phyloP scores from a whole-genome alignment of 2,888 invertebrate species.

The Boloria euphrosyne region DNA sequence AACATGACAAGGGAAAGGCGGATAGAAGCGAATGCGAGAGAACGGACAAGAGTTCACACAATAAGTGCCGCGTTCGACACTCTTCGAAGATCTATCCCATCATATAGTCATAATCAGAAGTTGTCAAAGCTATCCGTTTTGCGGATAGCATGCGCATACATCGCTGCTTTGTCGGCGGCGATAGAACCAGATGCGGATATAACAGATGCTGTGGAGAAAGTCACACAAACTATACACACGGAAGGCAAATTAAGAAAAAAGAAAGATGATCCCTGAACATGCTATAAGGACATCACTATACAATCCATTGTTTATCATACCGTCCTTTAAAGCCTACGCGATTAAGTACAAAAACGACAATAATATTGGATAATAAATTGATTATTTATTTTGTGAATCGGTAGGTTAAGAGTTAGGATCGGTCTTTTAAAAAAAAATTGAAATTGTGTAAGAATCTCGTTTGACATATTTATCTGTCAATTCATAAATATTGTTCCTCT shows the following conservation, averaged over 20 bases:
- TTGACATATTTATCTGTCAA: constrained; percentile 40
- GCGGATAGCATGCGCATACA: constrained; percentile 96
- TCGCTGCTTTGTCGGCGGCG: constrained; percentile 91
- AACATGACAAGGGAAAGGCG: constrained; percentile 96
- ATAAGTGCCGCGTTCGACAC: constrained; percentile 98
- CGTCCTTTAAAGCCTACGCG: constrained; percentile 52
- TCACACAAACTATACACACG: constrained; percentile 95
- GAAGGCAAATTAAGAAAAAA: constrained; percentile 94
- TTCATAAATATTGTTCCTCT: constrained; percentile 42
- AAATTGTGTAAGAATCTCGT: constrained; percentile 43
- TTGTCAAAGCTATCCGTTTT: constrained; percentile 95
- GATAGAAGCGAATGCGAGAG: constrained; percentile 96
- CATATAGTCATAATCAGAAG: constrained; percentile 96
- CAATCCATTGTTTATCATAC: constrained; percentile 38
- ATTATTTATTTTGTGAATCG: constrained; percentile 38
- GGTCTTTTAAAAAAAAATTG: constrained; percentile 12
- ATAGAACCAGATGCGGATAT: constrained; percentile 86
- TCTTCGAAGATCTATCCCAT: constrained; percentile 90
- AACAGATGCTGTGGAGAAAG: constrained; percentile 90
- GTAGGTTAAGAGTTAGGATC: constrained; percentile 32
- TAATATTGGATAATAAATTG: constrained; percentile 54
- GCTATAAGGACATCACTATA: constrained; percentile 3
- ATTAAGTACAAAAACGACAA: constrained; percentile 72
- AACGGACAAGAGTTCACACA: constrained; percentile 95
- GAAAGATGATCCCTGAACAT: constrained; percentile 87